These are phyloP conservation scores for Fragum fragum DNA, from an alignment of 2,888 invertebrate genomes.

Conservation along the genomic window DNA sequence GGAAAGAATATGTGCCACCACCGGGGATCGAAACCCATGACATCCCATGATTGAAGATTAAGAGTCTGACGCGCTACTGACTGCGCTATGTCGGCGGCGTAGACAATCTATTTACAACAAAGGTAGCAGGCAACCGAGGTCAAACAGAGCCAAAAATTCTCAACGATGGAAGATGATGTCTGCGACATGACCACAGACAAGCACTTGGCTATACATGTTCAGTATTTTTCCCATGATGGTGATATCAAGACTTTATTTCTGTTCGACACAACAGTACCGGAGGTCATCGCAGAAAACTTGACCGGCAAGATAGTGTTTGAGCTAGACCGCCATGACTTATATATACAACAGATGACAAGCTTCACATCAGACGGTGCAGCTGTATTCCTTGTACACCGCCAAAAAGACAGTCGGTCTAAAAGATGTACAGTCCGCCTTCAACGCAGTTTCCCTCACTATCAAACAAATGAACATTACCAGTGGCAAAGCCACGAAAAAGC, in stretches of 20 bases:
- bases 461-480: background rate
- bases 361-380: slow-evolving; percentile 57
- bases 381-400: slow-evolving; percentile 47
- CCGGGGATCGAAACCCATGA: too few species aligned
- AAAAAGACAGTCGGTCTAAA: slow-evolving; percentile 33
- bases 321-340: slow-evolving; percentile 13
- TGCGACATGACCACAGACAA: background rate
- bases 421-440: slow-evolving; percentile 31
- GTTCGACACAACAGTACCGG: slow-evolving; percentile 54
- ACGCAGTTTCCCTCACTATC: slow-evolving; percentile 49
- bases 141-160: background rate
- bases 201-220: background rate
- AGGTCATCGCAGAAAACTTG: slow-evolving; percentile 62
- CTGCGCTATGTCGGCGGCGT: too few species aligned
- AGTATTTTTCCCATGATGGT: slow-evolving; percentile 5
- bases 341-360: slow-evolving; percentile 36
- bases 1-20: too few species aligned
- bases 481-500: slow-evolving; percentile 36
- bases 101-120: too few species aligned
- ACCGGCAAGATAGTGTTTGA: slow-evolving; percentile 27
- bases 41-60: too few species aligned
- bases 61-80: too few species aligned
- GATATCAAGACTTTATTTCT: background rate
- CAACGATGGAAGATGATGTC: background rate
- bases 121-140: background rate